Evolutionary conservation across 1,140 invertebrate genomes (phyloP), one percentile per base, ranked within the genome.

Genomic region (Lepidostoma basale): DNA sequence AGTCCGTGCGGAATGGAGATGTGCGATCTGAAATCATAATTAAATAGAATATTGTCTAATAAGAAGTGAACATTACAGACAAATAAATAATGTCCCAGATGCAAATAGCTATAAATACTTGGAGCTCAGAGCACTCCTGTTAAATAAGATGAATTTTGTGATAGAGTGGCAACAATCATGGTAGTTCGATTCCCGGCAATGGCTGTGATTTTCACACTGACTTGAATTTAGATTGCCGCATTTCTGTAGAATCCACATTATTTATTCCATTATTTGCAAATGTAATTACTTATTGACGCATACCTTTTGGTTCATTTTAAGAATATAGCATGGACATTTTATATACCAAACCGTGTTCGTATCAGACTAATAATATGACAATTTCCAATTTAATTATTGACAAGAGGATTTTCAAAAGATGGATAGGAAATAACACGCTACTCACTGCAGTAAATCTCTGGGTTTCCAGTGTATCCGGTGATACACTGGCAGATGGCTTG

Each of bases 401-500:
- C 59, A 47, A n/a, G n/a, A n/a, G n/a, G n/a, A n/a, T n/a, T n/a
- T n/a, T n/a, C n/a, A n/a, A n/a, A n/a, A n/a, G n/a, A n/a, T 33
- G 30, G 12, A 4, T 33, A 33, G 12, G 16, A 40, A 40, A 4
- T 40, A 25, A 18, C 12, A 26, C 26, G 22, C 14, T 63, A 83
- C 83, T 83, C 78, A 88, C 87, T 88, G 81, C 91, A 93, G 62
- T 86, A 81, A 9, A 86, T 79, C 65, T 89, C 85, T 16, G 91
- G 85, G 76, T 93, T 87, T 70, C 91, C 91, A 26, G 79, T 81
- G 75, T 90, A 90, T 16, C 88, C 88, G 18, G 85, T 83, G 25
- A 89, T 87, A 76, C 92, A 95, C 25, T 87, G 85, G 76, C 95
- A 97, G 16, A 88, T 79, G 12, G 90, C 91, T 69, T 87, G 84